These are phyloP conservation scores for Tragulus kanchil DNA, from an alignment of 2,113 vertebrate genomes.

Conservation along the genomic window DNA sequence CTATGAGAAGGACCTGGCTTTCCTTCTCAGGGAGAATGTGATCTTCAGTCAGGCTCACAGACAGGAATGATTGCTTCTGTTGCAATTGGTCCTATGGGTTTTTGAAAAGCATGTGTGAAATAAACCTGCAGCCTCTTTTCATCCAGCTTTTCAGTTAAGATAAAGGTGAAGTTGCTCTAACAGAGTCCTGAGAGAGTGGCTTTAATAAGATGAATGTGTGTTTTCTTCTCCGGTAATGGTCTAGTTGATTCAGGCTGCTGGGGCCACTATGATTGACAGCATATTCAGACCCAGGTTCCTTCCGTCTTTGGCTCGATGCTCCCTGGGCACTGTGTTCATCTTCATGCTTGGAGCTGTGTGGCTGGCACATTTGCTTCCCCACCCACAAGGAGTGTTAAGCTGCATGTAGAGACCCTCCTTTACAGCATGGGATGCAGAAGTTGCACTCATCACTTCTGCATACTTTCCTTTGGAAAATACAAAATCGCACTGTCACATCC, in stretches of 20 bases:
- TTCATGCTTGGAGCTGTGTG: background rate
- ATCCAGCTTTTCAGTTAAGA: background rate
- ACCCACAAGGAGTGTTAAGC: background rate
- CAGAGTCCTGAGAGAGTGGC: background rate
- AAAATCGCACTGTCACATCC: background rate
- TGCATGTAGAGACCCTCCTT: background rate
- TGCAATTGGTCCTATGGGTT: background rate
- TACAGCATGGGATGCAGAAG: background rate
- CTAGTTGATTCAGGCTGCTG: background rate
- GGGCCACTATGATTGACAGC: background rate
- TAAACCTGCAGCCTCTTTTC: background rate
- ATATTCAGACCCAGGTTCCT: background rate
- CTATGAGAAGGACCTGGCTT: background rate
- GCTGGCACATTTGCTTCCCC: background rate
- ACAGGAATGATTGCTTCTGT: background rate
- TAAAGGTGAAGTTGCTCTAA: background rate
- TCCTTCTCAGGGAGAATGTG: background rate
- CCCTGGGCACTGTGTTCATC: background rate
- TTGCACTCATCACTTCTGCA: background rate
- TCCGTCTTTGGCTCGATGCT: background rate
- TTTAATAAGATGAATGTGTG: background rate
- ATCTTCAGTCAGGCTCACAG: background rate
- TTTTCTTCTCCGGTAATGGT: background rate
- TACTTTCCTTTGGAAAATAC: background rate
- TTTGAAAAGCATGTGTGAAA: background rate